Evolutionary conservation across 1,140 invertebrate genomes (phyloP), one percentile per base, ranked within the genome.

Genomic region (Gonatopus flavifemur): DNA sequence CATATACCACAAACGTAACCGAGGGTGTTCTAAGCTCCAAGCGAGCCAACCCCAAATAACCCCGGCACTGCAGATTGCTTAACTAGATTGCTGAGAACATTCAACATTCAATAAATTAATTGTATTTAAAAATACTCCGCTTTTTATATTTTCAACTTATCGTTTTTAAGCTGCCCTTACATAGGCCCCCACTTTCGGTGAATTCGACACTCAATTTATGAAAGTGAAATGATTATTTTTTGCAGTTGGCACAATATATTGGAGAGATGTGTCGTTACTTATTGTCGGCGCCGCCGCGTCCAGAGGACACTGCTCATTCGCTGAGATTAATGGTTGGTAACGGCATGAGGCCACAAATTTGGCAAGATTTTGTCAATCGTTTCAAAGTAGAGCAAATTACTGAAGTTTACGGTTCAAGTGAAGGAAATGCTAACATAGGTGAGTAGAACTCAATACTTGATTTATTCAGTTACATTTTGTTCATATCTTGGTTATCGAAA

Each of bases 191-290:
- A n/a, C n/a, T n/a, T n/a, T n/a, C n/a, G n/a, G n/a, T n/a, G n/a
- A n/a, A n/a, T n/a, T n/a, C n/a, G n/a, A n/a, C n/a, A n/a, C n/a
- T n/a, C n/a, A 5, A 8, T 39, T 19, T 16, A 43, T 35, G 7
- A 18, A 41, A 44, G 7, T 6, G 15, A 18, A 37, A 52, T 40
- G 37, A 36, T 49, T 47, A 7, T 45, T 33, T 51, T 61, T 28
- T 59, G 21, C 57, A 89, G 86, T 80, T 83, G 43, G 82, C 83
- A 3, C 87, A 90, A 64, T 91, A 91, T 59, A 89, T 91, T 64
- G 89, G 89, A 6, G 89, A 91, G 72, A 88, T 91, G 58, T 90
- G 88, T 67, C 80, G 89, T 15, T 91, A 91, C 67, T 74, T 91
- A 9, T 67, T 91, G 25, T 83, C 83, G 8, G 83, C 86, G 35